phyloP scores from a whole-genome alignment of 2,888 invertebrate genomes.

The Bimastos eiseni region DNA sequence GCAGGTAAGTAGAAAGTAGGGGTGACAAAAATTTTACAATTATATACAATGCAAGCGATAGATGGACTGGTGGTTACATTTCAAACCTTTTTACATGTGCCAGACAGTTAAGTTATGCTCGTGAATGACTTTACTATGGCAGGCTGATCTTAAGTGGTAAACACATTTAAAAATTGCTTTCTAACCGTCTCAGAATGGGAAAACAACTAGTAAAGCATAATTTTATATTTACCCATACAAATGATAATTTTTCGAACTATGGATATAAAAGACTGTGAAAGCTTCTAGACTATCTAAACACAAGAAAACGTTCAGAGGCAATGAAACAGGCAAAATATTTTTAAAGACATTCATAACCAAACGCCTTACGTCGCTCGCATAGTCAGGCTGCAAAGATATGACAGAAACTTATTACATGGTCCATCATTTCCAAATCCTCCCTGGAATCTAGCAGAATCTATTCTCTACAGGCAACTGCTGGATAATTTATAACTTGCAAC shows the following conservation, averaged over 20 bases:
- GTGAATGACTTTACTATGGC: no score
- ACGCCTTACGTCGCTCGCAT: slow-evolving; percentile 18
- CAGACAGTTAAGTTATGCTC: no score
- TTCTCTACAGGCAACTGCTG: neutral
- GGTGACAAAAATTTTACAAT: no score
- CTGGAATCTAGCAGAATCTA: neutral
- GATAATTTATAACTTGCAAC: neutral
- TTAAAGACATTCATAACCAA: neutral
- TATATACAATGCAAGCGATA: no score
- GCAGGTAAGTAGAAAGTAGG: no score
- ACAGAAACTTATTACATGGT: neutral
- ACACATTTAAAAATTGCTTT: no score
- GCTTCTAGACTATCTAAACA: neutral
- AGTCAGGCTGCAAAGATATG: slow-evolving; percentile 23
- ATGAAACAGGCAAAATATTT: slow-evolving; percentile 3
- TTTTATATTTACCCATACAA: neutral
- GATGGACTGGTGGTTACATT: no score
- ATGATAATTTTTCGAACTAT: neutral
- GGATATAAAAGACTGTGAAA: neutral
- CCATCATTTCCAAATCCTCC: neutral
- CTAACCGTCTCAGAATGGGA: no score
- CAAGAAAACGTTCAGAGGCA: neutral
- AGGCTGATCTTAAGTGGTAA: no score
- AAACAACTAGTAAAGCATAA: no score
- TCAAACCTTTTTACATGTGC: no score